Base-by-base conservation (phyloP, 2,797 vertebrate species). In the Sciurus carolinensis region DNA sequence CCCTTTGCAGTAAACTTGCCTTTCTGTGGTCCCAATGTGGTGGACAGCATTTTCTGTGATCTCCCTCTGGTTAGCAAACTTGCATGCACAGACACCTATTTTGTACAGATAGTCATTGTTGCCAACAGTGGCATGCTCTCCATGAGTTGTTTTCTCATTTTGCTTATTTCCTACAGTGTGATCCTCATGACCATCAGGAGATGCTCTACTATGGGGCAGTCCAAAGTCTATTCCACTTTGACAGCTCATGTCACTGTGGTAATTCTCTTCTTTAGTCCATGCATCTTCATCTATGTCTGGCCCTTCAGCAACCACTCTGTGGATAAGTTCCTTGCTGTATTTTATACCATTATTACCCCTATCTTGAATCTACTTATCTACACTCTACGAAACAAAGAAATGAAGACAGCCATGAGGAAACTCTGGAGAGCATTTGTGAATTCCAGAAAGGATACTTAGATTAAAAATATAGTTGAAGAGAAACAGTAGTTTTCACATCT, bases 21-120 rank as follows among this genome's bases (percentile, higher is more conserved):
- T 13, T 96, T 96, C 54, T 97, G 93, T 77, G 87, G 95, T 36
- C 67, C 80, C 22, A 95, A 91, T 47, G 24, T 50, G 20, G 33
- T 95, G 1, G 83, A 95, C 30, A 59, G 89, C 39, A 79, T 91
- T 79, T 87, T 90, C 44, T 97, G 90, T 64, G 95, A 95, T 18
- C 90, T 96, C n/a, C 91, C 83, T 44, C 83, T 92, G 5, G 18
- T 95, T 14, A 42, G 92, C 66, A 36, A 81, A 11, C 79, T 96
- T 59, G 59, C 84, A 47, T 96, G 87, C 22, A 30, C 57, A 59
- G 95, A 91, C 39, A 88, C 67, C 0, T 75, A 71, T 28, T n/a
- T 87, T 42, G 36, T 79, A 22, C 36, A 92, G 28, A n/a, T 89
- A 18, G 64, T 86, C 44, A 88, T 54, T 47, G n/a, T 85, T 66